Evolutionary conservation across 2,113 vertebrate species (phyloP).

Genomic region (Corapipo altera): DNA sequence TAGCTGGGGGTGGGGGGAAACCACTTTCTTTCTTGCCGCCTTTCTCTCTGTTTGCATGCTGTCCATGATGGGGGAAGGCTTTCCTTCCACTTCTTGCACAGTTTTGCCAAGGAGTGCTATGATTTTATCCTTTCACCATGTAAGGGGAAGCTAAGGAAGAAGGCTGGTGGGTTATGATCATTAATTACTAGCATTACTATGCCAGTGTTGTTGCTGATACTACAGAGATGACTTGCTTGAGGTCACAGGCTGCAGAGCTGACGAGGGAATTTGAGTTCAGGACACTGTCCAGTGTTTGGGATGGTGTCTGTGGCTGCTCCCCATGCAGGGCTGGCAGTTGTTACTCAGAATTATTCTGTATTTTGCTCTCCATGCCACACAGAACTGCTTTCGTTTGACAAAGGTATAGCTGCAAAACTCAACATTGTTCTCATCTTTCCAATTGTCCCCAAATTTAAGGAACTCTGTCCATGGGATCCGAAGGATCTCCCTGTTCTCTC

Average conservation of each 20-base stretch:
- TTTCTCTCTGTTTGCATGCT: background rate
- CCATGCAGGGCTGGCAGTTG: background rate
- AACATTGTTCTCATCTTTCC: background rate
- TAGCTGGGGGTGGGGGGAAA: background rate
- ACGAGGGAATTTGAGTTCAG: background rate
- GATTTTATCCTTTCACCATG: background rate
- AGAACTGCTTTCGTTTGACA: background rate
- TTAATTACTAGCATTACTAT: background rate
- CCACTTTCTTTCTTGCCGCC: accelerated
- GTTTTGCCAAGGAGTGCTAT: background rate
- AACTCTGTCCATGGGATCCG: background rate
- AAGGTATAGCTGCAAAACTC: background rate
- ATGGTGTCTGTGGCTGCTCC: background rate
- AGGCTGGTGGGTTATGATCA: background rate
- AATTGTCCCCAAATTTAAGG: background rate
- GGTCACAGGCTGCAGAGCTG: background rate
- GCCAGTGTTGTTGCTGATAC: background rate
- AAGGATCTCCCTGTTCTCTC: background rate
- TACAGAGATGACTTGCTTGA: background rate
- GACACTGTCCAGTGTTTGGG: background rate
- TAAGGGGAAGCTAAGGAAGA: background rate
- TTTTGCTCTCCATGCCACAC: background rate
- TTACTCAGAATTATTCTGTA: background rate
- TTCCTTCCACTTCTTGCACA: background rate
- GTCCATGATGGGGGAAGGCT: background rate